phyloP scores from a whole-genome alignment of 2,113 vertebrate species.

The Notarius quadriscutis region DNA sequence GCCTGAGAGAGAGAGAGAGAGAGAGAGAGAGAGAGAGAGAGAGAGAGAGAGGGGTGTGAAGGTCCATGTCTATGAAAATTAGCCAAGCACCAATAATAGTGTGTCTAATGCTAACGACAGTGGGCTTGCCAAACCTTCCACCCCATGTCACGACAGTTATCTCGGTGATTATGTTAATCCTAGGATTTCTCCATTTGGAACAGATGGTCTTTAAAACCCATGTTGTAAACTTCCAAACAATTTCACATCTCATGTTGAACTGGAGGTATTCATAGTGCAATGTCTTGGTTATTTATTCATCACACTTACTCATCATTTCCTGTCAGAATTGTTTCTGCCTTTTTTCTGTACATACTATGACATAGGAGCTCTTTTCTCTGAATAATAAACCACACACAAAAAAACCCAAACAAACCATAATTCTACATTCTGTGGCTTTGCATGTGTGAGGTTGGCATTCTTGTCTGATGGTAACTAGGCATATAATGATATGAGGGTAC shows the following conservation, averaged over 20 bases:
- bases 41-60: constrained; percentile 39
- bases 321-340: not conserved
- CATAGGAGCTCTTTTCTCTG: not conserved
- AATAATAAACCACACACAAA: not conserved
- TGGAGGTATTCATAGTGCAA: not conserved
- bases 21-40: constrained; percentile 21
- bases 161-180: constrained; percentile 31
- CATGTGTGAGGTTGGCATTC: not conserved
- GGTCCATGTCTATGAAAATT: constrained; percentile 23
- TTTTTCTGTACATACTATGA: not conserved
- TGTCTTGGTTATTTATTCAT: not conserved
- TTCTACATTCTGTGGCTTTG: not conserved
- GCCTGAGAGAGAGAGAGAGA: constrained; percentile 65
- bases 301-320: not conserved
- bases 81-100: constrained; percentile 6
- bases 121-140: constrained; percentile 43
- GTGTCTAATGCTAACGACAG: constrained; percentile 36
- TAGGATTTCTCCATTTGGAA: constrained; percentile 24
- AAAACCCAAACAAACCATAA: not conserved
- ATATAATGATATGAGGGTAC: too few species aligned
- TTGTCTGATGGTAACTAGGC: constrained; percentile 55
- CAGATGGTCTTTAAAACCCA: constrained; percentile 13
- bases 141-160: constrained; percentile 46
- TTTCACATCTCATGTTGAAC: not conserved
- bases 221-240: constrained; percentile 13